Evolutionary conservation across 2,888 invertebrate genomes (phyloP).

Genomic region (Incurvaria masculella): DNA sequence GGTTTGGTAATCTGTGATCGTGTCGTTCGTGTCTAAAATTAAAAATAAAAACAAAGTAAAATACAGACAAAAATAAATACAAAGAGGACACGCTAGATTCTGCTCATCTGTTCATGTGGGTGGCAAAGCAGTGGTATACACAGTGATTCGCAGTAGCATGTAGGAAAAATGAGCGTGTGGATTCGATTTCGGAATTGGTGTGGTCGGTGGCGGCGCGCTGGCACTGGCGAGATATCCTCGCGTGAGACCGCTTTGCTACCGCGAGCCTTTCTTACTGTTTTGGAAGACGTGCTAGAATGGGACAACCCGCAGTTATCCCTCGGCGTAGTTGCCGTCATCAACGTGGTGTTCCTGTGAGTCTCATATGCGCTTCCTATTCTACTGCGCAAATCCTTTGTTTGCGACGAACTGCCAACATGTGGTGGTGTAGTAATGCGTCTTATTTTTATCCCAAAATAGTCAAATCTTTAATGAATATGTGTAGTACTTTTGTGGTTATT

Average conservation of each 20-base stretch:
- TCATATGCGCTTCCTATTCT: background rate
- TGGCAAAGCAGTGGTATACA: too few relatives aligned
- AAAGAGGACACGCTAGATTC: too few relatives aligned
- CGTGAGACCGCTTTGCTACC: slow-evolving; percentile 6
- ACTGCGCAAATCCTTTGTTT: background rate
- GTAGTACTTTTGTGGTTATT: too few relatives aligned
- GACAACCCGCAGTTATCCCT: slow-evolving; percentile 9
- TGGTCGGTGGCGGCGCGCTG: background rate
- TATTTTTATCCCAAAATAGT: too few relatives aligned
- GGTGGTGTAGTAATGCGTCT: background rate
- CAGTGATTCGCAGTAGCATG: too few relatives aligned
- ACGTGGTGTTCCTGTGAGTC: slow-evolving; percentile 11
- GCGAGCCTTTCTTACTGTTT: slow-evolving; percentile 10
- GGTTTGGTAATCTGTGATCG: too few relatives aligned
- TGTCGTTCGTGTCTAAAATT: too few relatives aligned
- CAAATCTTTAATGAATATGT: too few relatives aligned
- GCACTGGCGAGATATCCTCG: background rate
- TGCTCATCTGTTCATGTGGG: too few relatives aligned
- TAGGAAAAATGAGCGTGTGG: background rate
- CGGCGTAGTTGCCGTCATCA: slow-evolving; percentile 7
- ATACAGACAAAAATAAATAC: too few relatives aligned
- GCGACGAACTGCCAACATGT: background rate
- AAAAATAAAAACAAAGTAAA: too few relatives aligned
- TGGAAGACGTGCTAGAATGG: slow-evolving; percentile 13
- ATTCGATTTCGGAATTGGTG: background rate